These are phyloP conservation scores for Galagoides demidoff DNA, from an alignment of 2,797 vertebrate species.

Conservation along the genomic window DNA sequence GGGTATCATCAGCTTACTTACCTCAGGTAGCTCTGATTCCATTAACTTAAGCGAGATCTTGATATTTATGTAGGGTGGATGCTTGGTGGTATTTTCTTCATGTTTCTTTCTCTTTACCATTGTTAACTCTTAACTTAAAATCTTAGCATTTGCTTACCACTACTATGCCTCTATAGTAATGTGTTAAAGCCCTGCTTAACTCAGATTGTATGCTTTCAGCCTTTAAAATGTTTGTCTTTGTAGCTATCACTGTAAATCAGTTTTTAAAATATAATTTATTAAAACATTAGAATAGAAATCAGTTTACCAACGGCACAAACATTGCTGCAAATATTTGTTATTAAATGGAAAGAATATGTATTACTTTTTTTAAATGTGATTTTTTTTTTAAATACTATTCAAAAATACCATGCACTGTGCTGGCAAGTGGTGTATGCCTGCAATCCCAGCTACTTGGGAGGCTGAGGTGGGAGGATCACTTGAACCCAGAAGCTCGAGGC, in stretches of 20 bases:
- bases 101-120: constrained; percentile 9
- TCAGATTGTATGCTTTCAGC: constrained; percentile 52
- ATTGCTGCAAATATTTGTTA: constrained; percentile 29
- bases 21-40: constrained; percentile 15
- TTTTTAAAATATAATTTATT: constrained; percentile 55
- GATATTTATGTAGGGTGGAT: background rate
- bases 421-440: background rate
- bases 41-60: constrained; percentile 6
- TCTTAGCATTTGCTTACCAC: constrained; percentile 24
- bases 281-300: constrained; percentile 27
- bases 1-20: background rate
- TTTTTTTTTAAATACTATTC: constrained; percentile 47
- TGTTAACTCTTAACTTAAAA: constrained; percentile 37
- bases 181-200: constrained; percentile 56
- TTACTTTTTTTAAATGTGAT: background rate
- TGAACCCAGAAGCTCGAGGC: background rate
- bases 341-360: constrained; percentile 43
- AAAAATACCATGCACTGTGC: background rate
- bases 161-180: background rate
- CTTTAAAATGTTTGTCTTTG: constrained; percentile 26
- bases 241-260: background rate
- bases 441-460: background rate
- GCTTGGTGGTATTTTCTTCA: constrained; percentile 34
- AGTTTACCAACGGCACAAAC: constrained; percentile 21
- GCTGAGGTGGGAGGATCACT: background rate